Conservation (phyloP, 1,140 invertebrate species). For the Ditylenchus dipsaci region DNA sequence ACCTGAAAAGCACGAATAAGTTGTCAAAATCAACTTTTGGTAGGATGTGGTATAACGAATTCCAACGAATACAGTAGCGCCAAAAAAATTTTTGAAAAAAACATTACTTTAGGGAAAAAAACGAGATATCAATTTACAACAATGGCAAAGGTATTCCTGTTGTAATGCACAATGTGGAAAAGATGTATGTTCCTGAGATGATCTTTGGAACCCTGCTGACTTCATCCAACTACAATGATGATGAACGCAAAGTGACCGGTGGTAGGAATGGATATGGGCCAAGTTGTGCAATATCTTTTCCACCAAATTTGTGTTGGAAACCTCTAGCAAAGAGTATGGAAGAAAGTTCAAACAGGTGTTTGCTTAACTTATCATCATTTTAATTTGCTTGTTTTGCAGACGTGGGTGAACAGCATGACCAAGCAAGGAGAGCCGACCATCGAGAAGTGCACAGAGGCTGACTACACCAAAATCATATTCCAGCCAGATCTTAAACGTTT, state of each 20-base stretch:
- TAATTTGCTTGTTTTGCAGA: constrained; percentile 57
- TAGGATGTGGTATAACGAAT: no score
- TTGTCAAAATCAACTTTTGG: no score
- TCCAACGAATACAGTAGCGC: no score
- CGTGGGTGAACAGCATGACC: constrained; percentile 90
- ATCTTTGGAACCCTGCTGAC: constrained; percentile 98
- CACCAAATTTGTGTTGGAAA: constrained; percentile 91
- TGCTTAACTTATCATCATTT: background rate
- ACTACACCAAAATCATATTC: constrained; percentile 93
- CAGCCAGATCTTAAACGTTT: constrained; percentile 86
- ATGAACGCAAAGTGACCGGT: constrained; percentile 89
- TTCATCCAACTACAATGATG: constrained; percentile 98
- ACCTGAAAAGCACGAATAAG: no score
- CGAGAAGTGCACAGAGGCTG: constrained; percentile 68
- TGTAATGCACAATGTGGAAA: constrained; percentile 91
- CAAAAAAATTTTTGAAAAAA: background rate
- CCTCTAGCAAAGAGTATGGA: constrained; percentile 78
- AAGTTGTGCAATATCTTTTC: constrained; percentile 99
- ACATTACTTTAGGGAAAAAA: constrained; percentile 74
- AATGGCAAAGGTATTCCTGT: constrained; percentile 98
- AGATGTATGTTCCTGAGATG: constrained; percentile 98
- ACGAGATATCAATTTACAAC: constrained; percentile 89
- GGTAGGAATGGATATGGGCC: constrained; percentile 98
- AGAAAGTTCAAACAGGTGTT: constrained; percentile 77
- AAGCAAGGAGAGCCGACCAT: constrained; percentile 83